Percentiles rank a stretch among this genome's conserved stretches.
Evolutionary conservation across 2,888 invertebrate species (phyloP).

Genomic region (Chloroclystis v-ata): DNA sequence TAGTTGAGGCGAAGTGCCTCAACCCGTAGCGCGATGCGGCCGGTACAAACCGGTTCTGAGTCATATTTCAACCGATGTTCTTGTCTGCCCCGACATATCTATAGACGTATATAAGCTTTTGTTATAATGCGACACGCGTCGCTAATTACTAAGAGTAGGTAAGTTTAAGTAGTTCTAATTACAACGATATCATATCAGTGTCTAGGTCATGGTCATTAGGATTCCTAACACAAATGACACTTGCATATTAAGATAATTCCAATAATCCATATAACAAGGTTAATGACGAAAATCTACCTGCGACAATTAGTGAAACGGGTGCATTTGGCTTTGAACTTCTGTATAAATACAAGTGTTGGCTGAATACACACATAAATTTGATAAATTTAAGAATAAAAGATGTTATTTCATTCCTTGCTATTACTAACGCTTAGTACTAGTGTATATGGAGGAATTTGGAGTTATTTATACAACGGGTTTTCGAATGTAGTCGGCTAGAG

Average conservation of each 20-base stretch:
- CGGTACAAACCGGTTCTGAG: no score
- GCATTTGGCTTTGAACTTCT: neutral
- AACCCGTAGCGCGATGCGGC: no score
- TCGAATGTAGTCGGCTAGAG: slow-evolving; percentile 11
- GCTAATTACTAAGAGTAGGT: no score
- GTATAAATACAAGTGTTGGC: neutral
- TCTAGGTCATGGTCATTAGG: neutral
- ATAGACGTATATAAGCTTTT: no score
- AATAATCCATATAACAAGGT: slow-evolving; percentile 9
- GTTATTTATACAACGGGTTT: slow-evolving; percentile 17
- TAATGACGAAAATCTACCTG: slow-evolving; percentile 3
- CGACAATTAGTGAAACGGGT: neutral
- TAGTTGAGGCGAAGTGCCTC: no score
- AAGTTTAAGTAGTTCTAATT: neutral
- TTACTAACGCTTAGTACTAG: slow-evolving; percentile 15
- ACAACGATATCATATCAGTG: neutral
- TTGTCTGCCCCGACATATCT: no score
- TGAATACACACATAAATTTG: neutral
- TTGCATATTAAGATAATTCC: neutral
- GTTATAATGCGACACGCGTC: no score
- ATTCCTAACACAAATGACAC: neutral
- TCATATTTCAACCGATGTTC: no score
- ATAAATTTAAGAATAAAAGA: slow-evolving; percentile 3
- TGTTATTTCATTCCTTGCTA: slow-evolving; percentile 14
- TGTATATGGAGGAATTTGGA: slow-evolving; percentile 24